A percentile compares a stretch with the other conserved stretches of the same genome.
Evolutionary conservation across 2,888 invertebrate genomes (phyloP).

Genomic region (Drosophila emarginata): DNA sequence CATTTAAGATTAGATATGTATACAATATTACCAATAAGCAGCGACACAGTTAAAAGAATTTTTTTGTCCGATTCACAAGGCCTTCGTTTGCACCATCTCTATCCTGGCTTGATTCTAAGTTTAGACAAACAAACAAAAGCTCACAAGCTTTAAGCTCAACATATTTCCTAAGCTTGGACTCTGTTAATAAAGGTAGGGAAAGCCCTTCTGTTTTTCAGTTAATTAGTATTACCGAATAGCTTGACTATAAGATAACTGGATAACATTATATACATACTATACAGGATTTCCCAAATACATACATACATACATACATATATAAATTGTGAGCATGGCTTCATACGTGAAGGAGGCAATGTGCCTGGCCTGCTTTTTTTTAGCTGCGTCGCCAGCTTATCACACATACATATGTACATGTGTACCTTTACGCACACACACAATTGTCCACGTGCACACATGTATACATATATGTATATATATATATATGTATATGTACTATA

Average conservation of each 20-base stretch:
- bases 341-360: neutral
- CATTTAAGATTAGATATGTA: slow-evolving; percentile 80
- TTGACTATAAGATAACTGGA: neutral
- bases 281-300: slow-evolving; percentile 38
- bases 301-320: too few relatives aligned
- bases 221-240: neutral
- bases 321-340: neutral
- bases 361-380: slow-evolving; percentile 39
- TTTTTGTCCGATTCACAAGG: neutral
- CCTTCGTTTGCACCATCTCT: neutral
- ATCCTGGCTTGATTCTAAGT: neutral
- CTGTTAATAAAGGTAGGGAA: neutral
- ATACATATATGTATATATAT: slow-evolving; percentile 1
- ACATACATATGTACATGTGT: slow-evolving; percentile 29
- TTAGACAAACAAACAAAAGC: neutral
- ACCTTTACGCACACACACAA: slow-evolving; percentile 2
- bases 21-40: slow-evolving; percentile 45
- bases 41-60: slow-evolving; percentile 9
- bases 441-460: slow-evolving; percentile 10
- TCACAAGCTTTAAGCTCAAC: neutral
- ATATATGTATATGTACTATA: slow-evolving; percentile 16
- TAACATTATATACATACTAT: neutral
- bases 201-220: neutral
- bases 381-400: slow-evolving; percentile 70
- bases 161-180: neutral